Conservation (phyloP, 2,888 invertebrate genomes). For the Drepana falcataria region DNA sequence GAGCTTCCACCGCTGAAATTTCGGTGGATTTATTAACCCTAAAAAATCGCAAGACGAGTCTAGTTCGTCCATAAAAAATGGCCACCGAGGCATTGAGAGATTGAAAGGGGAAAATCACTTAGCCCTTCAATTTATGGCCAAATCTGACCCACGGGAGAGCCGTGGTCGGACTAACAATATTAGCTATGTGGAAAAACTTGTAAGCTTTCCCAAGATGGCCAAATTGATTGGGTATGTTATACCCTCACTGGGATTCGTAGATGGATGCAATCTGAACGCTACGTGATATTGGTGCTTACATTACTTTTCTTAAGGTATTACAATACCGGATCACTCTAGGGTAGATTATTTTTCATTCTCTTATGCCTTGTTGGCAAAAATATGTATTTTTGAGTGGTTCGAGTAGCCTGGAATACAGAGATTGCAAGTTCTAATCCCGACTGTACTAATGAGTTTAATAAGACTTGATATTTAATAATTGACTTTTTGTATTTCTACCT, state of each 20-base stretch:
- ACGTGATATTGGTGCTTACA: conserved; percentile 52
- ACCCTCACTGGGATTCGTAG: too few relatives aligned
- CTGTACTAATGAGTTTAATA: too few relatives aligned
- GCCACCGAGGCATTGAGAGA: conserved; percentile 69
- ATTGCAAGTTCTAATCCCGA: too few relatives aligned
- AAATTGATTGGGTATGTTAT: conserved; percentile 65
- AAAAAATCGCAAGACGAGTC: conserved; percentile 20
- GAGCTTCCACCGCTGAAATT: background rate
- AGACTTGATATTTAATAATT: too few relatives aligned
- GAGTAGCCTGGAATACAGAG: too few relatives aligned
- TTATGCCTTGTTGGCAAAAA: too few relatives aligned
- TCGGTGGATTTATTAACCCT: conserved; percentile 48
- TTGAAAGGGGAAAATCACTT: conserved; percentile 57
- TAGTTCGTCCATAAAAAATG: conserved; percentile 52
- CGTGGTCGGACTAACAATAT: conserved; percentile 50
- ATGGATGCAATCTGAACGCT: conserved; percentile 27
- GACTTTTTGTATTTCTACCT: too few relatives aligned
- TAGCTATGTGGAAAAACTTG: conserved; percentile 36
- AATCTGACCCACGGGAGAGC: conserved; percentile 69
- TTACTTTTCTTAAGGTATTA: too few relatives aligned
- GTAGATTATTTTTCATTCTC: too few relatives aligned
- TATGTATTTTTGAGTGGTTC: too few relatives aligned
- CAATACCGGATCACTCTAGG: too few relatives aligned
- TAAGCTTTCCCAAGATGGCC: conserved; percentile 62
- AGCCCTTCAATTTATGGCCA: conserved; percentile 60